These are phyloP conservation scores for Bubo bubo DNA, from an alignment of 2,113 vertebrate genomes.

Conservation along the genomic window DNA sequence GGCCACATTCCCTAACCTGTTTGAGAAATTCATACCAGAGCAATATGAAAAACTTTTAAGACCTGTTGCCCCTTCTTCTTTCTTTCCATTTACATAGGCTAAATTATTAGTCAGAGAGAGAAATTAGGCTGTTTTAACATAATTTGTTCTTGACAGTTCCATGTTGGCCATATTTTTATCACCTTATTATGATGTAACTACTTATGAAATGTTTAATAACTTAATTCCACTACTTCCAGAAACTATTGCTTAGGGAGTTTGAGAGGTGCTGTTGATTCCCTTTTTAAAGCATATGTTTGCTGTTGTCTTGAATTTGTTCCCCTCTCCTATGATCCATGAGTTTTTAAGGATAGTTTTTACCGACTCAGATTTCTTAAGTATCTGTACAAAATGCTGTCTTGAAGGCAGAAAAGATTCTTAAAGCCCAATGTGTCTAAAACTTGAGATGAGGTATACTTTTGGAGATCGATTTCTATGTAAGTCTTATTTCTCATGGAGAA, in stretches of 20 bases:
- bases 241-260: background rate
- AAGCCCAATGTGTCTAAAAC: background rate
- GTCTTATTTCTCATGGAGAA: background rate
- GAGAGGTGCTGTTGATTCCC: background rate
- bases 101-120: background rate
- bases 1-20: background rate
- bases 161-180: background rate
- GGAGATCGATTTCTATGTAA: background rate
- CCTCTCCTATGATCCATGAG: background rate
- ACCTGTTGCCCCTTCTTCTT: background rate
- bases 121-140: background rate
- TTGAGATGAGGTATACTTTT: background rate
- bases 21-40: background rate
- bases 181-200: background rate
- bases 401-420: background rate
- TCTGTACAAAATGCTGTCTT: background rate
- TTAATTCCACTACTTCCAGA: background rate
- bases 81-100: background rate
- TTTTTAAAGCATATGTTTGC: background rate
- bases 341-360: background rate
- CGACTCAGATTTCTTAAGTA: background rate
- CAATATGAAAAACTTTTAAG: background rate
- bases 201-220: background rate
- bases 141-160: background rate
- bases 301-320: background rate